These are phyloP conservation scores for Phocides pigmalion DNA, from an alignment of 1,140 invertebrate species.

Conservation along the genomic window DNA sequence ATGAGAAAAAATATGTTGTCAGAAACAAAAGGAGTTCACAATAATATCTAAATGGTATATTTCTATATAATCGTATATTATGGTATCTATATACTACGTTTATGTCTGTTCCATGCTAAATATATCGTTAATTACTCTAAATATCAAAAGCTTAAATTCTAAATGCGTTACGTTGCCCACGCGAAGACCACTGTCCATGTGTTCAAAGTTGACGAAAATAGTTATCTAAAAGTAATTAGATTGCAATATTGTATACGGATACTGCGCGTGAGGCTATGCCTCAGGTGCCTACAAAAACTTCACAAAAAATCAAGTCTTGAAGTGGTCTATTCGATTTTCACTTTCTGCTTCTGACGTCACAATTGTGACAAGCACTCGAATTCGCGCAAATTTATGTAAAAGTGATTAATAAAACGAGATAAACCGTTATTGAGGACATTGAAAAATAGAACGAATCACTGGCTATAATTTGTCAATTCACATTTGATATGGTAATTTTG, in stretches of 20 bases:
- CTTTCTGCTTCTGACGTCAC: not conserved
- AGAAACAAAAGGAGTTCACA: too few species aligned
- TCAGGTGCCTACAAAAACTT: not conserved
- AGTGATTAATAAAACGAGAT: not conserved
- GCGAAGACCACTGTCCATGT: constrained; percentile 20
- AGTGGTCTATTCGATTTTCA: not conserved
- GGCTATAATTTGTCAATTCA: too few species aligned
- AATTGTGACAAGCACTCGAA: not conserved
- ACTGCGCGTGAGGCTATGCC: constrained; percentile 6
- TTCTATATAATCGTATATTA: too few species aligned
- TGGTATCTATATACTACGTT: too few species aligned
- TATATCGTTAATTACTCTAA: too few species aligned
- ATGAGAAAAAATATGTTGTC: too few species aligned
- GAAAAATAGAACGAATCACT: too few species aligned
- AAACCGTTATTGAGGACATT: too few species aligned
- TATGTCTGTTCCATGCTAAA: too few species aligned
- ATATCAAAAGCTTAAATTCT: not conserved
- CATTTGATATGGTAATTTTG: too few species aligned
- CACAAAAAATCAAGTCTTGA: not conserved
- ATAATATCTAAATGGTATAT: too few species aligned
- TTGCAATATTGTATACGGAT: constrained; percentile 2
- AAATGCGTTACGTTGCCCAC: constrained; percentile 14
- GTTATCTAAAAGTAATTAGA: constrained; percentile 1
- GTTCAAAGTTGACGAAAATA: constrained; percentile 29
- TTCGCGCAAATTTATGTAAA: not conserved